Base-by-base conservation (phyloP, 2,888 invertebrate genomes). In the Cylloceria caligata region DNA sequence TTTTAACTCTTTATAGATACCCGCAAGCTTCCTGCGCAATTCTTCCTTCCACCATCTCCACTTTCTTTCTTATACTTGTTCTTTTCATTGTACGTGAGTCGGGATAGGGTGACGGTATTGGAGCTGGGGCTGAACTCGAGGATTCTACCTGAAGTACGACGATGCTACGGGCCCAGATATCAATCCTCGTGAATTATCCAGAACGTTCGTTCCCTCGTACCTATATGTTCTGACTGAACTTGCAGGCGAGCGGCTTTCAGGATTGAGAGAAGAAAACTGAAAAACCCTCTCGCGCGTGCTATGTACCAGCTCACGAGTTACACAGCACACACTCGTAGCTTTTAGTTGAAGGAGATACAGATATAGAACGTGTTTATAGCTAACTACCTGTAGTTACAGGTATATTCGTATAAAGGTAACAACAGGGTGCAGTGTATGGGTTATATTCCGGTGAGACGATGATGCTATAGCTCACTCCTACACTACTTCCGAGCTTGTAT, bases 121-220 rank as follows among this genome's bases (percentile, higher is more conserved):
- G n/a, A 27, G 64, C 5, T 57, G 30, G 24, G 19, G 11, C 45
- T 24, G 69, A 57, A 62, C 52, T 64, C 64, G 19, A 64, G 67
- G 49, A 65, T 36, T 60, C 57, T 71, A 75, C 78, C 71, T 78
- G 71, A 82, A 36, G 69, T 71, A 69, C 68, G 69, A 55, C 34
- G 60, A 4, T 21, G 42, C 65, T 68, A 57, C 52, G 45, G 24
- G 42, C 19, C 60, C 39, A 67, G 71, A 75, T 82, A 82, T 82
- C 82, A 78, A 82, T 82, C 82, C 82, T 82, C 52, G 71, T 79
- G 82, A 78, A 82, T 82, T 82, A 82, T 79, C 82, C 82, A 81
- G 64, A 57, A 73, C 73, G 16, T 39, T 27, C 55, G 39, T 42
- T 42, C 39, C 21, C 36, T 55, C 69, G 39, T 27, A n/a, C n/a